Evolutionary conservation across 2,797 vertebrate genomes (phyloP).

Genomic region (Helostoma temminkii): DNA sequence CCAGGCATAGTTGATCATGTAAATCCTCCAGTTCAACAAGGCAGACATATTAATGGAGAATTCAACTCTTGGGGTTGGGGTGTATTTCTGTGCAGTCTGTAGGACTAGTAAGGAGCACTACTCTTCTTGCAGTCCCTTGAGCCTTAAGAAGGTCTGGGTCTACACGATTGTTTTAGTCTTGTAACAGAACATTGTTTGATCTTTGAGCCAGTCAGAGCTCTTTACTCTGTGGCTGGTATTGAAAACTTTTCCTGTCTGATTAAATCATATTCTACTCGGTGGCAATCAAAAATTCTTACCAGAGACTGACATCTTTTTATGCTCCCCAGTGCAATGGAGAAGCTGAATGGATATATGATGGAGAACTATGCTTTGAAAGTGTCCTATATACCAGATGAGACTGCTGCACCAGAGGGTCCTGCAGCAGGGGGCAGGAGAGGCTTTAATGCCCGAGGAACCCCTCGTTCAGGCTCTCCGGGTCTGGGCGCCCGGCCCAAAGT

Average conservation of each 20-base stretch:
- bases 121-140: not conserved
- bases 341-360: conserved; percentile 96
- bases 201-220: not conserved
- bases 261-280: not conserved
- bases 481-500: conserved; percentile 90
- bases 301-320: conserved; percentile 5
- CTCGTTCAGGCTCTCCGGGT: conserved; percentile 90
- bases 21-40: conserved; percentile 19
- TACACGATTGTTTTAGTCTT: not conserved
- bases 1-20: conserved; percentile 21
- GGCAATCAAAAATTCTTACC: not conserved
- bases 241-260: conserved; percentile 3
- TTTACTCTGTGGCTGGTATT: not conserved
- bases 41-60: not conserved
- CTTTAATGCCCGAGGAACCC: conserved; percentile 89
- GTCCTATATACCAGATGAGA: conserved; percentile 97
- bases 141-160: not conserved
- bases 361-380: conserved; percentile 96
- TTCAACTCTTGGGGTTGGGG: not conserved
- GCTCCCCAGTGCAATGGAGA: conserved; percentile 93
- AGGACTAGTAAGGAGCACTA: not conserved
- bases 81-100: not conserved
- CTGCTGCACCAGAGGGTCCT: conserved; percentile 83
- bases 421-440: conserved; percentile 88
- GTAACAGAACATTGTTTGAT: not conserved